Conservation (phyloP, 2,113 vertebrate genomes). For the Gambusia affinis region DNA sequence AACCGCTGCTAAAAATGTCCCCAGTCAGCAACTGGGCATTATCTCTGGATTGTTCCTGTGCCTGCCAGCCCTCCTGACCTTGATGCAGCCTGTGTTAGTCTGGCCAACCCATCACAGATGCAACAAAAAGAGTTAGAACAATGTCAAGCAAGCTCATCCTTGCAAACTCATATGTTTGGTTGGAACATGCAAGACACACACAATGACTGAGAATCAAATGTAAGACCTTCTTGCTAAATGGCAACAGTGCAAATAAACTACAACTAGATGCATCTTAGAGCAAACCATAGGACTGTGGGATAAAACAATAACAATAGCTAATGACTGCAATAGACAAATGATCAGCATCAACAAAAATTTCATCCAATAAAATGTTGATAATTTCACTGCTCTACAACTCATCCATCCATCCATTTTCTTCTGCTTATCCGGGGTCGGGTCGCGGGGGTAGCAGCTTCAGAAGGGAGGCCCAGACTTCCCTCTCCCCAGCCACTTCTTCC, state of each 20-base stretch:
- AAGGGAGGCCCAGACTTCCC: too few species aligned
- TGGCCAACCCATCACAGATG: slow-evolving; percentile 22
- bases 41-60: slow-evolving; percentile 46
- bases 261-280: neutral
- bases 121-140: slow-evolving; percentile 53
- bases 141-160: slow-evolving; percentile 38
- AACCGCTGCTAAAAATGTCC: slow-evolving; percentile 72
- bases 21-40: slow-evolving; percentile 68
- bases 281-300: neutral
- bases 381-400: too few species aligned
- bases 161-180: neutral
- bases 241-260: neutral
- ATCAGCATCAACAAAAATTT: too few species aligned
- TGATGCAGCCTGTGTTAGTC: slow-evolving; percentile 20
- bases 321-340: too few species aligned
- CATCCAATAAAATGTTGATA: too few species aligned
- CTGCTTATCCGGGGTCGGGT: too few species aligned
- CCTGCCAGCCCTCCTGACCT: slow-evolving; percentile 45
- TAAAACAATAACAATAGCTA: too few species aligned
- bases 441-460: too few species aligned
- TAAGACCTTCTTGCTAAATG: neutral
- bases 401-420: too few species aligned
- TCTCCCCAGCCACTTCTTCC: too few species aligned
- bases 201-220: neutral
- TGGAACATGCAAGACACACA: neutral